Percentiles rank a stretch among this genome's conserved stretches.
phyloP scores from a whole-genome alignment of 2,797 vertebrate species.

The Melopsittacus undulatus region DNA sequence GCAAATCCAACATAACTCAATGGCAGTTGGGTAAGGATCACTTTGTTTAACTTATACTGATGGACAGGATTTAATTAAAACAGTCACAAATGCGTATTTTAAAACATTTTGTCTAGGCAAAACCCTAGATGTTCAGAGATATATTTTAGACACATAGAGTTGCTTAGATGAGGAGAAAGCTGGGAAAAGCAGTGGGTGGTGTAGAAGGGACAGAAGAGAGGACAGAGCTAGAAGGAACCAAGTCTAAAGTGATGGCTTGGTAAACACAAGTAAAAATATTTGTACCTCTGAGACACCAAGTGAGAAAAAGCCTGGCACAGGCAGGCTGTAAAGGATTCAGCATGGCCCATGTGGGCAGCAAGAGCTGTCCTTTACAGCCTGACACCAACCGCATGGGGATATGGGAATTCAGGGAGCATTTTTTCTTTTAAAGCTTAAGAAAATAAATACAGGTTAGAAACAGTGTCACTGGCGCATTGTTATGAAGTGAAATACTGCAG shows the following conservation, averaged over 20 bases:
- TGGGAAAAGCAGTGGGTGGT: background rate
- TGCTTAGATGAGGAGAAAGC: background rate
- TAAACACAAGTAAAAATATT: background rate
- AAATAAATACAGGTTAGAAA: background rate
- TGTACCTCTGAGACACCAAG: background rate
- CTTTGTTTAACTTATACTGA: background rate
- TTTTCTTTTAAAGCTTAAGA: background rate
- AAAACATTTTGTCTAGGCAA: background rate
- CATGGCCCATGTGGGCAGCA: background rate
- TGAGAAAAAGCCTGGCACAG: background rate
- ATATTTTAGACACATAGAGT: background rate
- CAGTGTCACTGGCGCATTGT: rapidly evolving
- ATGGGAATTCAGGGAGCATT: background rate
- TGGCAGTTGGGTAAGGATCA: background rate
- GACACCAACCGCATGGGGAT: background rate
- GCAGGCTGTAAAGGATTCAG: background rate
- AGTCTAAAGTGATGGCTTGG: background rate
- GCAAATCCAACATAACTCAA: background rate
- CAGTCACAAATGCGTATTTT: background rate
- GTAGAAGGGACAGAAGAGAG: background rate
- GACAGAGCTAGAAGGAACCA: background rate
- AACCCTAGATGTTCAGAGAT: background rate
- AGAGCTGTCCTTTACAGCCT: background rate
- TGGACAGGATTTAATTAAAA: background rate
- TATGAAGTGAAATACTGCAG: background rate